phyloP scores from a whole-genome alignment of 2,113 vertebrate species.

The Labeo catla region DNA sequence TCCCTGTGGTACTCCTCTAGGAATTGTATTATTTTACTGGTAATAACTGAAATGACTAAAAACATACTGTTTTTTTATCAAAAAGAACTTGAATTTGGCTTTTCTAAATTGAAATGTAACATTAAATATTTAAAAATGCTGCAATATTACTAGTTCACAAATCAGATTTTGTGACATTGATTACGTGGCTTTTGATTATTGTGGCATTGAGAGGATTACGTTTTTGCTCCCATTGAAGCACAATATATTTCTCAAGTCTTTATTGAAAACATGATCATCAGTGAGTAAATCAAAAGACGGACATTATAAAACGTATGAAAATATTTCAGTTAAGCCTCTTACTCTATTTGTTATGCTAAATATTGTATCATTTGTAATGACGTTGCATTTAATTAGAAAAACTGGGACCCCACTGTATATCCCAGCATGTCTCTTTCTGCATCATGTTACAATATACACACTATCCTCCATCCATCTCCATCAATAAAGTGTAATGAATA shows the following conservation, averaged over 20 bases:
- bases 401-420: not conserved
- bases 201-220: not conserved
- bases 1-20: not conserved
- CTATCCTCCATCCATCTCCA: conserved; percentile 1
- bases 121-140: not conserved
- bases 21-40: not conserved
- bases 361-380: not conserved
- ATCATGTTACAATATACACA: not conserved
- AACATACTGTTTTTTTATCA: not conserved
- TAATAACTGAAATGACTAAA: not conserved
- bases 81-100: not conserved
- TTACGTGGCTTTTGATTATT: not conserved
- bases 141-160: not conserved
- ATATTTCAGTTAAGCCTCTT: not conserved
- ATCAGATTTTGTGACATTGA: not conserved
- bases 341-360: not conserved
- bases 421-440: not conserved
- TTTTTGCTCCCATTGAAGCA: not conserved
- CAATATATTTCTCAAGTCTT: not conserved
- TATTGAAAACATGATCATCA: not conserved
- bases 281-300: not conserved
- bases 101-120: not conserved
- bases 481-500: conserved; percentile 53
- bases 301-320: not conserved
- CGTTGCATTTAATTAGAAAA: not conserved